Percentiles rank a stretch among this genome's conserved stretches.
phyloP scores from a whole-genome alignment of 37 sponge, comb jelly and placozoan genomes.

The Aplysina aerophoba region DNA sequence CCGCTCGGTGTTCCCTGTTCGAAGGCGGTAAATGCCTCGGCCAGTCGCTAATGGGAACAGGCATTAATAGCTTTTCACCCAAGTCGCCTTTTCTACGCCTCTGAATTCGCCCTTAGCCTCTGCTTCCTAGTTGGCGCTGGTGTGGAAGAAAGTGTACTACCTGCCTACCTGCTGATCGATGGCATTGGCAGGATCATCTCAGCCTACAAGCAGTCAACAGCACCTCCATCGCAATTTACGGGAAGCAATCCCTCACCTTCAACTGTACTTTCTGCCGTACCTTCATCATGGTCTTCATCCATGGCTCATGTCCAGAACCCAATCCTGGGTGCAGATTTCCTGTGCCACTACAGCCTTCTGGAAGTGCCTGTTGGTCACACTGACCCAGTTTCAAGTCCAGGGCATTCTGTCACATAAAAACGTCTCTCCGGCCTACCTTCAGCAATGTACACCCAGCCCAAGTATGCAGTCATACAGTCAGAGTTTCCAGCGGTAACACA shows the following conservation, averaged over 20 bases:
- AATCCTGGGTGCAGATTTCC: constrained; percentile 73
- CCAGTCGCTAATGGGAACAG: constrained; percentile 44
- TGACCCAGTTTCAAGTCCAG: constrained; percentile 26
- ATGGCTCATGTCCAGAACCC: constrained; percentile 73
- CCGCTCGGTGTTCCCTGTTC: too few species aligned
- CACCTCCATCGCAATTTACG: too few species aligned
- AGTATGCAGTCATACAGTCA: constrained; percentile 2
- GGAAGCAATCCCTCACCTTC: constrained; percentile 29
- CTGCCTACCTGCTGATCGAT: constrained; percentile 8
- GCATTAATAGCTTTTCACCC: constrained; percentile 11
- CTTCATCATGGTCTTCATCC: constrained; percentile 52
- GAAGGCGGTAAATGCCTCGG: constrained; percentile 47
- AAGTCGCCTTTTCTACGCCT: constrained; percentile 59
- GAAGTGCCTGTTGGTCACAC: constrained; percentile 26
- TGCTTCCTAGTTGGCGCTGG: constrained; percentile 34
- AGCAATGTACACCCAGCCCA: too few species aligned
- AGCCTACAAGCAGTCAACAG: too few species aligned
- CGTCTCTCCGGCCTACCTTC: too few species aligned
- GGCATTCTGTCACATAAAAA: too few species aligned
- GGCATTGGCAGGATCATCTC: not conserved
- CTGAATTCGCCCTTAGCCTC: constrained; percentile 4
- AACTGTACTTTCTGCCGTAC: constrained; percentile 63
- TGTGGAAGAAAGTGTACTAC: constrained; percentile 32
- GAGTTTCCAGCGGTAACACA: constrained; percentile 30
- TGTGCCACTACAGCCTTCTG: constrained; percentile 35